Evolutionary conservation across 2,113 vertebrate species (phyloP), one percentile per base, ranked within the genome.

Genomic region (Laticauda laticaudata): DNA sequence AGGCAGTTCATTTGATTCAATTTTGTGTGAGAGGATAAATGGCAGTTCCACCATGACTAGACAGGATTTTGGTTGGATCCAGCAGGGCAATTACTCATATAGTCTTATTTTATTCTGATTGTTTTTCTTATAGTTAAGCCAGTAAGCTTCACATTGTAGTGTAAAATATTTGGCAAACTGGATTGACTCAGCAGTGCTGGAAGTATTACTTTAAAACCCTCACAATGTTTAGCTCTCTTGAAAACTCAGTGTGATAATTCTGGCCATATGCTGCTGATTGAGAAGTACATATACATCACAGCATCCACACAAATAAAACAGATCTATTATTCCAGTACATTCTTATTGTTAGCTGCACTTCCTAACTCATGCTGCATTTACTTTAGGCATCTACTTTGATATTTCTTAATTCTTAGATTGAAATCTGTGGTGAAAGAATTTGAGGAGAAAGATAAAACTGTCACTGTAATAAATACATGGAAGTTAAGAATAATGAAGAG

Each of bases 401-500:
- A 91, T 56, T 55, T 61, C 11, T 55, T 39, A 69, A 95, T 91
- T 9, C 91, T 94, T 90, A 55, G 87, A 91, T 85, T 92, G 92
- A 64, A 51, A 21, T 59, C 48, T 90, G 20, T 26, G 5, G 26
- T 14, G 20, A 86, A 94, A 93, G 92, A 90, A 93, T 88, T 93
- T 86, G 53, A 86, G 95, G 92, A 10, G 34, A 89, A 93, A 95
- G 86, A 85, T 69, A 90, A 94, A 93, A 61, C 15, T 89, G 87
- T 91, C 93, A 92, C 6, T 61, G 20, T 90, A 92, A 45, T 93
- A 89, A 96, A 89, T 48, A 89, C 87, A 61, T 93, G 86, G 94
- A 90, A 53, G 26, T 48, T 59, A 94, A 94, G 87, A 95, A 94
- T 85, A 94, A 94, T 93, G 95, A 92, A 34, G 10, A 87, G 3